Conservation (phyloP, 2,888 invertebrate genomes). For the Macrophya alboannulata region DNA sequence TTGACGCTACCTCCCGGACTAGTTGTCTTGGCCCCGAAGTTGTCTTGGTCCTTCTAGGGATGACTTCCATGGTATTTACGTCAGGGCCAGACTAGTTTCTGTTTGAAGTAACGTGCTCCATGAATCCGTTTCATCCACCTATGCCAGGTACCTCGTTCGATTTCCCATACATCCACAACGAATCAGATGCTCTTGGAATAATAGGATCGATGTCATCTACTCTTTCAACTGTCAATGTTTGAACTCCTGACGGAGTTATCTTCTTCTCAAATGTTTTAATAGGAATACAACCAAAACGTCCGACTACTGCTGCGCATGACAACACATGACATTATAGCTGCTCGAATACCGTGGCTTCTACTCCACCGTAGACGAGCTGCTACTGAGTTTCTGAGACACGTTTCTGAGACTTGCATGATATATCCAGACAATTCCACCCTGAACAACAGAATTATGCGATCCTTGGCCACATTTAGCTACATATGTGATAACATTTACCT, state of each 20-base stretch:
- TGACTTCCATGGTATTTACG: background rate
- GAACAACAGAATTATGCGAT: no score
- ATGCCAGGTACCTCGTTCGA: slow-evolving; percentile 31
- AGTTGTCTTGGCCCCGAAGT: no score
- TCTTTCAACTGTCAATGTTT: background rate
- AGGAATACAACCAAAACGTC: background rate
- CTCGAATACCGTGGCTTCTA: no score
- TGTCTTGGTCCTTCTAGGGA: no score
- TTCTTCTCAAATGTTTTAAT: slow-evolving; percentile 9
- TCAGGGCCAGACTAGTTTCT: slow-evolving; percentile 1
- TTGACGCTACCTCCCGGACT: no score
- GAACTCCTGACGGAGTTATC: background rate
- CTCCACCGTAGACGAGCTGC: no score
- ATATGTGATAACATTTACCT: no score
- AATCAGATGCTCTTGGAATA: background rate
- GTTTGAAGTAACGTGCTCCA: slow-evolving; percentile 17
- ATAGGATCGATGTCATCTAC: background rate
- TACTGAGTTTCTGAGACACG: no score
- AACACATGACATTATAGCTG: no score
- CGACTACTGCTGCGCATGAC: slow-evolving; percentile 12
- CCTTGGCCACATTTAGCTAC: no score
- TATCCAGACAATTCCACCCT: no score
- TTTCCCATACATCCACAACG: slow-evolving; percentile 50
- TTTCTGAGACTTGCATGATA: no score
- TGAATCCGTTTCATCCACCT: slow-evolving; percentile 43